A percentile compares a stretch with the other conserved stretches of the same genome.
phyloP scores from a whole-genome alignment of 2,888 invertebrate species.

The Aspidiotus rigidus region DNA sequence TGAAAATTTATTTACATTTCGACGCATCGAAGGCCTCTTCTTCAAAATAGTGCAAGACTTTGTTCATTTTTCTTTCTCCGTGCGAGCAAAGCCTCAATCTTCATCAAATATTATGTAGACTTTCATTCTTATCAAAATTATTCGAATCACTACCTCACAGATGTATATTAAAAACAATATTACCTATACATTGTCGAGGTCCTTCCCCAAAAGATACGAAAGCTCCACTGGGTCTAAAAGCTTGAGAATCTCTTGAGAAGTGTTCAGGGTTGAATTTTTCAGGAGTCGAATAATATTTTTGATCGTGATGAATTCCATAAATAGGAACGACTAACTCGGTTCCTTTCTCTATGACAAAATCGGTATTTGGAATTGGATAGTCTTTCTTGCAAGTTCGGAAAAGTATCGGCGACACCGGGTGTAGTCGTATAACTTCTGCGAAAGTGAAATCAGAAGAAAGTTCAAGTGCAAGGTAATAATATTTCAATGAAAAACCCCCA shows the following conservation, averaged over 20 bases:
- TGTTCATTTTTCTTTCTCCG: too few species aligned
- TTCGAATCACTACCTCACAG: too few species aligned
- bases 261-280: slow-evolving; percentile 35
- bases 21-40: too few species aligned
- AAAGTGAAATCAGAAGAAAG: neutral
- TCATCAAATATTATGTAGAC: too few species aligned
- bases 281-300: slow-evolving; percentile 28
- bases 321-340: slow-evolving; percentile 28
- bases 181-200: slow-evolving; percentile 35
- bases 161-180: too few species aligned
- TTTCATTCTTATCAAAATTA: too few species aligned
- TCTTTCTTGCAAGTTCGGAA: slow-evolving; percentile 22
- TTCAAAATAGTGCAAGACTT: too few species aligned
- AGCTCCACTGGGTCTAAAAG: slow-evolving; percentile 31
- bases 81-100: too few species aligned
- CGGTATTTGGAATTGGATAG: slow-evolving; percentile 18
- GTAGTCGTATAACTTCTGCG: slow-evolving; percentile 29
- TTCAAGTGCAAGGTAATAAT: neutral
- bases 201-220: slow-evolving; percentile 35
- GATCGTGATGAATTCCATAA: slow-evolving; percentile 32
- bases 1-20: too few species aligned
- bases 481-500: neutral
- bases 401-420: slow-evolving; percentile 26
- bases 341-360: slow-evolving; percentile 28
- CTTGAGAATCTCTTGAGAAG: slow-evolving; percentile 32